Evolutionary conservation across 2,113 vertebrate species (phyloP).

Genomic region (Datnioides undecimradiatus): DNA sequence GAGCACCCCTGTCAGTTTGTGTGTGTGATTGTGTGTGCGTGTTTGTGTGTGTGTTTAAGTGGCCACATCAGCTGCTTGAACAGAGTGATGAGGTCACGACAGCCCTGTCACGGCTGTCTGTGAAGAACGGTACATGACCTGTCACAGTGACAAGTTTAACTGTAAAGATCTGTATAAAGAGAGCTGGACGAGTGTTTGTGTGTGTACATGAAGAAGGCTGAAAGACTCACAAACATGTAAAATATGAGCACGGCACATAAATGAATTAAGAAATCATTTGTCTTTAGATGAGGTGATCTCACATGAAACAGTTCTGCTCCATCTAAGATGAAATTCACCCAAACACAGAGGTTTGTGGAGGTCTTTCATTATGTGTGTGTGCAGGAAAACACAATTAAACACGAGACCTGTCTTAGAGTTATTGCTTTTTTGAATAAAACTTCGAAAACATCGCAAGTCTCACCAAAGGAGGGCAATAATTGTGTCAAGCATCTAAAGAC

Average conservation of each 20-base stretch:
- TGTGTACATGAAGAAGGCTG: no score
- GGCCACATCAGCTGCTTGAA: conserved; percentile 57
- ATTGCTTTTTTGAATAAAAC: conserved; percentile 26
- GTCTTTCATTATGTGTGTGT: not conserved
- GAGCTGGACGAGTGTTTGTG: not conserved
- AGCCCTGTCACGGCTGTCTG: conserved; percentile 62
- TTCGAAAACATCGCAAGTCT: conserved; percentile 3
- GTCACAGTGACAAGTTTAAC: conserved; percentile 39
- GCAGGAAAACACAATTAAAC: not conserved
- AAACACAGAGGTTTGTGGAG: not conserved
- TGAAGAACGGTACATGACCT: conserved; percentile 42
- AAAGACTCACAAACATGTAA: no score
- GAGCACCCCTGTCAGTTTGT: conserved; percentile 36
- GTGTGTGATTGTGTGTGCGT: not conserved
- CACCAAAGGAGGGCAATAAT: conserved; percentile 26
- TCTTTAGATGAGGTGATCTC: not conserved
- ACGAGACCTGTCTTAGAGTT: not conserved
- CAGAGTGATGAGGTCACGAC: conserved; percentile 67
- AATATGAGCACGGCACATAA: no score
- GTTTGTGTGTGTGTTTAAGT: conserved; percentile 38
- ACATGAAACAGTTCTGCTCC: not conserved
- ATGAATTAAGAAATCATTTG: not conserved
- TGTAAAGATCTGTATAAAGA: conserved; percentile 33
- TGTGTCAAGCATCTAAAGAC: conserved; percentile 46
- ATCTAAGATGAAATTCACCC: not conserved